These are phyloP conservation scores for Calosoma granatense DNA, from an alignment of 1,140 invertebrate species.

Conservation along the genomic window DNA sequence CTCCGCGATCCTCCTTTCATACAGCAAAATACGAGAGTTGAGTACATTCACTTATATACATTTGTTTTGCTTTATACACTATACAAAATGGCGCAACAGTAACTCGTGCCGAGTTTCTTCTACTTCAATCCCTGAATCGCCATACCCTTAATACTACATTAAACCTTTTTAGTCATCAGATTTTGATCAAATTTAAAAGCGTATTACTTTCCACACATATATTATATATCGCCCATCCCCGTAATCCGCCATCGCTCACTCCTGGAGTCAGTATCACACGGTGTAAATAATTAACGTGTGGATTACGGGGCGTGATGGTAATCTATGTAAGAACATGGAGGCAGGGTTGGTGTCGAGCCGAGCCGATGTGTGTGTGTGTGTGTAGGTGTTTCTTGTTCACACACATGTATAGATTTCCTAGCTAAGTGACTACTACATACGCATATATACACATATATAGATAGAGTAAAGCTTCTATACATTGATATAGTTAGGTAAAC, in stretches of 20 bases:
- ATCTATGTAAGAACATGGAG: neutral
- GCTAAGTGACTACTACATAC: neutral
- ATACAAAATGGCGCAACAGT: no score
- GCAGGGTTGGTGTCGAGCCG: neutral
- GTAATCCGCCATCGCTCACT: neutral
- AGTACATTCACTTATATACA: no score
- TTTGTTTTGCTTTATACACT: no score
- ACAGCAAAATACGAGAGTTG: no score
- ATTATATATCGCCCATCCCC: no score
- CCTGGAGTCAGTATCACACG: neutral
- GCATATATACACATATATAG: neutral
- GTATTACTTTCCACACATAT: no score
- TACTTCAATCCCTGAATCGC: no score
- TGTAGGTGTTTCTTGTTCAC: neutral
- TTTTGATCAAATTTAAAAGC: no score
- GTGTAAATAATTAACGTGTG: neutral
- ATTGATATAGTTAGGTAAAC: conserved; percentile 20
- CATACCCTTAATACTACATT: no score
- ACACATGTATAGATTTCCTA: neutral
- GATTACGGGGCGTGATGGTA: neutral
- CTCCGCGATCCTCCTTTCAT: conserved; percentile 1
- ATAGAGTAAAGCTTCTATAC: neutral
- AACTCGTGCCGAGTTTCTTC: no score
- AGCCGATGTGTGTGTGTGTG: no score
- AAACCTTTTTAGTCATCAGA: no score